These are phyloP conservation scores for Diabrotica balteata DNA, from an alignment of 2,888 invertebrate species.

Conservation along the genomic window DNA sequence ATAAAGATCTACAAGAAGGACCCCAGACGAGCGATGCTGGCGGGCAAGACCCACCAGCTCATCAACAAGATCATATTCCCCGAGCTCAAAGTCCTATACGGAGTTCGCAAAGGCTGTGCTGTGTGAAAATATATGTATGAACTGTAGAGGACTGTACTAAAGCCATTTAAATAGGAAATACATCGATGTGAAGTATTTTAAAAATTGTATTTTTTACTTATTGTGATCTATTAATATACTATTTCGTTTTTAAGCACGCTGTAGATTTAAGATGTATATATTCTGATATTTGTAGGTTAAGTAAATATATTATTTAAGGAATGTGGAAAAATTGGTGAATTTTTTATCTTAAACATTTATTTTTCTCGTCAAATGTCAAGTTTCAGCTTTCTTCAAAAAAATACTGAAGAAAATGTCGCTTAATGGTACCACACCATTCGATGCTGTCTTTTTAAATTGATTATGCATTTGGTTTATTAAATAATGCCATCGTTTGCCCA, in stretches of 20 bases:
- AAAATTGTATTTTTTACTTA: slow-evolving; percentile 1
- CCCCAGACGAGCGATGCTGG: slow-evolving; percentile 75
- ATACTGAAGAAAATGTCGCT: too few species aligned
- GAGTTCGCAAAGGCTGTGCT: slow-evolving; percentile 79
- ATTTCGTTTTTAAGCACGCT: not conserved
- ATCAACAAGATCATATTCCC: slow-evolving; percentile 83
- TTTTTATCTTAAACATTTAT: too few species aligned
- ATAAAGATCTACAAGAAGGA: slow-evolving; percentile 86
- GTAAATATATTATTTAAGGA: too few species aligned
- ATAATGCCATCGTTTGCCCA: too few species aligned
- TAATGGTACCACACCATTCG: too few species aligned
- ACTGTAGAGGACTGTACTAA: not conserved
- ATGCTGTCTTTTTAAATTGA: too few species aligned
- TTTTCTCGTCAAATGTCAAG: too few species aligned
- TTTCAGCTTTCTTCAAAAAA: too few species aligned
- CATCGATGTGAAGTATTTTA: not conserved
- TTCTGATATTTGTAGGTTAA: not conserved
- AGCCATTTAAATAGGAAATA: not conserved
- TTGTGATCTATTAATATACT: slow-evolving; percentile 2
- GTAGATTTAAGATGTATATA: not conserved
- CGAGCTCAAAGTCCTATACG: slow-evolving; percentile 85
- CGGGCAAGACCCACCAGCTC: slow-evolving; percentile 77
- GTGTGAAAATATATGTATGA: slow-evolving; percentile 62
- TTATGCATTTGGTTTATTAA: too few species aligned
- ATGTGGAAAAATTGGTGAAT: too few species aligned